Conservation (phyloP, 2,888 invertebrate genomes). For the Dasysyrphus albostriatus region DNA sequence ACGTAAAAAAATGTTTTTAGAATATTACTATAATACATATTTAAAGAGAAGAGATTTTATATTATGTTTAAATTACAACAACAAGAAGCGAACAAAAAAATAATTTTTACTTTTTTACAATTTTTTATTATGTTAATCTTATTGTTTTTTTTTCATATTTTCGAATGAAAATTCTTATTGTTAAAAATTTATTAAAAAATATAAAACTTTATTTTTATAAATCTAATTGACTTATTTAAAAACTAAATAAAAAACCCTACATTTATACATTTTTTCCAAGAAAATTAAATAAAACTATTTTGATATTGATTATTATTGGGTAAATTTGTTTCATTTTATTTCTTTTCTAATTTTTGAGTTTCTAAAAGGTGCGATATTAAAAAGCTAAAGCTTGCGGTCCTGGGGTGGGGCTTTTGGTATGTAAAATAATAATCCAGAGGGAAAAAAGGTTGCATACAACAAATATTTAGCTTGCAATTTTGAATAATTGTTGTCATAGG, state of each 20-base stretch:
- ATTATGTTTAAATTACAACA: constrained; percentile 15
- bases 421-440: no score
- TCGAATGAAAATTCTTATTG: constrained; percentile 39
- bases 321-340: neutral
- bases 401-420: no score
- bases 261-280: constrained; percentile 55
- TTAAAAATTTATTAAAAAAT: constrained; percentile 53
- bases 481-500: no score
- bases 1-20: constrained; percentile 1
- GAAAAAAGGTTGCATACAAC: no score
- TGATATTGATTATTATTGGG: constrained; percentile 52
- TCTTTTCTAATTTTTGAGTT: neutral
- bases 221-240: constrained; percentile 65
- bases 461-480: no score
- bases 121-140: constrained; percentile 44
- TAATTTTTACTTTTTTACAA: constrained; percentile 18
- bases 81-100: constrained; percentile 46
- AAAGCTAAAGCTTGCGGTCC: no score
- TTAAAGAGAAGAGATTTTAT: constrained; percentile 8
- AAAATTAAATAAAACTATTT: constrained; percentile 55
- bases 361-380: no score
- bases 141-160: constrained; percentile 44
- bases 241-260: constrained; percentile 40
- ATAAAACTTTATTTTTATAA: constrained; percentile 16
- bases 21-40: neutral